Percentiles rank a stretch among this genome's conserved stretches.
These are phyloP conservation scores for Scaeva pyrastri DNA, from an alignment of 2,888 invertebrate genomes.

Conservation along the genomic window DNA sequence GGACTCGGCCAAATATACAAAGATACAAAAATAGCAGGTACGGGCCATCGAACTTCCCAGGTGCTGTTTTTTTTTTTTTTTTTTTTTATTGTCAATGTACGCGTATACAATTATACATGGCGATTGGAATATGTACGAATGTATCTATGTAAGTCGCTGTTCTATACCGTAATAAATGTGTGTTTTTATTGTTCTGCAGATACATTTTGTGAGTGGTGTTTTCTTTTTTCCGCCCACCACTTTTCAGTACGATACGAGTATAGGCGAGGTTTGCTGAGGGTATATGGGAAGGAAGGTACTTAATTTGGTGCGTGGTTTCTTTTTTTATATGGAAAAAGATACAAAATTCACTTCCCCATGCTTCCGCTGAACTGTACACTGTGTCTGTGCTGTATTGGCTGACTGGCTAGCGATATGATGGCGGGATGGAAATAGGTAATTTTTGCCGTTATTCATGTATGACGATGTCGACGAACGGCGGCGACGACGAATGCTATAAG, in stretches of 20 bases:
- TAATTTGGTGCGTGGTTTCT: conserved; percentile 36
- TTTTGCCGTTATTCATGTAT: conserved; percentile 42
- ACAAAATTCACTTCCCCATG: conserved; percentile 49
- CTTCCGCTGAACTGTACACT: conserved; percentile 42
- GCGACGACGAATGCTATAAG: conserved; percentile 3
- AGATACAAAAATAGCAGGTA: conserved; percentile 24
- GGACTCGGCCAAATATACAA: conserved; percentile 18
- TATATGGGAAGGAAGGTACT: too few relatives aligned
- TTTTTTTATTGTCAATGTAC: neutral
- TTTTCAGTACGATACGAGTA: neutral
- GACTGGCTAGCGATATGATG: neutral
- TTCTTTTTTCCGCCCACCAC: conserved; percentile 17
- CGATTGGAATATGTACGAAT: too few relatives aligned
- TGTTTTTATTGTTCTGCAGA: conserved; percentile 40
- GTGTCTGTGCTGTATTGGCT: neutral
- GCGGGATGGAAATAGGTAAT: conserved; percentile 8
- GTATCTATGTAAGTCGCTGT: neutral
- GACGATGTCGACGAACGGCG: conserved; percentile 21
- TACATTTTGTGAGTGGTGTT: neutral
- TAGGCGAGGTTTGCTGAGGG: too few relatives aligned
- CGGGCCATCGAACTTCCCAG: conserved; percentile 52
- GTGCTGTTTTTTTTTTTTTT: conserved; percentile 30
- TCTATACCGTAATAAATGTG: conserved; percentile 27
- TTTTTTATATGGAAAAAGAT: conserved; percentile 14
- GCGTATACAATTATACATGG: too few relatives aligned